These are phyloP conservation scores for Rafetus swinhoei DNA, from an alignment of 2,113 vertebrate genomes.

Conservation along the genomic window DNA sequence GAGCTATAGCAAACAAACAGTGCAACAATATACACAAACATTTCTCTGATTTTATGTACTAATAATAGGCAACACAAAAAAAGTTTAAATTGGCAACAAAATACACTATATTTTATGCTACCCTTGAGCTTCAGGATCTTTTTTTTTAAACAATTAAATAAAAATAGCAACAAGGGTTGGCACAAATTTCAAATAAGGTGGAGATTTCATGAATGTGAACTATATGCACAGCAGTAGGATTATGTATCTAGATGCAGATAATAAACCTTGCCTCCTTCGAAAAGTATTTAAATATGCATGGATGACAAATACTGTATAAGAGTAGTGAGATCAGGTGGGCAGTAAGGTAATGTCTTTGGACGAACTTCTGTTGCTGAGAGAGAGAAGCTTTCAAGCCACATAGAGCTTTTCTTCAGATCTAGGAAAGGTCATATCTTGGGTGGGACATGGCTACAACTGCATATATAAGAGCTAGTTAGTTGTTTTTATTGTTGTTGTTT, in stretches of 20 bases:
- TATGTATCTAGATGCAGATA: not conserved
- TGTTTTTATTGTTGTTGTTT: not conserved
- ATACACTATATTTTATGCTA: not conserved
- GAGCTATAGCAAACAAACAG: not conserved
- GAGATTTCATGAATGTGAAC: not conserved
- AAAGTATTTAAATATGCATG: not conserved
- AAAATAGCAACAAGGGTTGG: not conserved
- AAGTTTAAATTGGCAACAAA: not conserved
- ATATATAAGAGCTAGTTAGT: not conserved
- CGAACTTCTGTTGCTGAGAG: not conserved
- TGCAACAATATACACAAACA: not conserved
- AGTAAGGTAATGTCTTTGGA: not conserved
- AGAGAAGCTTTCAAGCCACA: not conserved
- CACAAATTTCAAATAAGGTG: not conserved
- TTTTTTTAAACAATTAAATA: not conserved
- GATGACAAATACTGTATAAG: not conserved
- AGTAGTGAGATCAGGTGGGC: not conserved
- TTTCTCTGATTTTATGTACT: not conserved
- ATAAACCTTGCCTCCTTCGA: not conserved
- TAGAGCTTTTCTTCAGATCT: not conserved
- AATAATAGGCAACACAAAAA: not conserved
- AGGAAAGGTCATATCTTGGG: not conserved
- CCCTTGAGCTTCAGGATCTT: constrained; percentile 6
- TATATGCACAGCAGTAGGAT: not conserved
- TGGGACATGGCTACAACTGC: not conserved